Evolutionary conservation across 2,797 vertebrate species (phyloP).

Genomic region (Poeciliopsis infans): DNA sequence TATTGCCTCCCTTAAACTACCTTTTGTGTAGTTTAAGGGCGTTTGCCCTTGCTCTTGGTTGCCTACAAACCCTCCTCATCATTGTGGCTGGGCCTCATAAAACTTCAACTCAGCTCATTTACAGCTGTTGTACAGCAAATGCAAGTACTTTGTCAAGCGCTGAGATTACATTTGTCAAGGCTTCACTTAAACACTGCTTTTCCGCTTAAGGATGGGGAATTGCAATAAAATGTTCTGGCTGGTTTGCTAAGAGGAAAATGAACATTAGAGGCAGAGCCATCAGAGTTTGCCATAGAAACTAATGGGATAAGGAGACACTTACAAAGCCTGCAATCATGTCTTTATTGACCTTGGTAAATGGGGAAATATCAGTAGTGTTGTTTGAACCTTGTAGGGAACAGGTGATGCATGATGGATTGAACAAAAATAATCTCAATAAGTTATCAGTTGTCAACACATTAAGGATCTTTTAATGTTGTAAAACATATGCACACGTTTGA

Average conservation of each 20-base stretch:
- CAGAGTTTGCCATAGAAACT: conserved; percentile 47
- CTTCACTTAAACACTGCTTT: conserved; percentile 39
- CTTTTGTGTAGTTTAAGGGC: no score
- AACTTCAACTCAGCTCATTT: neutral
- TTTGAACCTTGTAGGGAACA: conserved; percentile 13
- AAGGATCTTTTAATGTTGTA: neutral
- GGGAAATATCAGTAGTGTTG: conserved; percentile 46
- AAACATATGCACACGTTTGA: neutral
- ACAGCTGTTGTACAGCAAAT: conserved; percentile 36
- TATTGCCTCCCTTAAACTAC: neutral
- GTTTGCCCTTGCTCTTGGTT: neutral
- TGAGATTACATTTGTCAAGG: conserved; percentile 45
- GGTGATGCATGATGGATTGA: conserved; percentile 10
- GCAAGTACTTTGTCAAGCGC: conserved; percentile 26
- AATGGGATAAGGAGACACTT: conserved; percentile 56
- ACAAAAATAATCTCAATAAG: neutral
- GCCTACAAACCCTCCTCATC: neutral
- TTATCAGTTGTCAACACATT: neutral
- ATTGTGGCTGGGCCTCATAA: neutral
- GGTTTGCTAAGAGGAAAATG: conserved; percentile 43
- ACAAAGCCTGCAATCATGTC: conserved; percentile 66
- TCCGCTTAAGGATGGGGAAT: conserved; percentile 24
- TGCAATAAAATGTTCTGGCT: conserved; percentile 24
- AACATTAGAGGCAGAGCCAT: conserved; percentile 41
- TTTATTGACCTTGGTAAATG: conserved; percentile 63